Base-by-base conservation (phyloP, 2,797 vertebrate genomes). In the Choloepus didactylus region DNA sequence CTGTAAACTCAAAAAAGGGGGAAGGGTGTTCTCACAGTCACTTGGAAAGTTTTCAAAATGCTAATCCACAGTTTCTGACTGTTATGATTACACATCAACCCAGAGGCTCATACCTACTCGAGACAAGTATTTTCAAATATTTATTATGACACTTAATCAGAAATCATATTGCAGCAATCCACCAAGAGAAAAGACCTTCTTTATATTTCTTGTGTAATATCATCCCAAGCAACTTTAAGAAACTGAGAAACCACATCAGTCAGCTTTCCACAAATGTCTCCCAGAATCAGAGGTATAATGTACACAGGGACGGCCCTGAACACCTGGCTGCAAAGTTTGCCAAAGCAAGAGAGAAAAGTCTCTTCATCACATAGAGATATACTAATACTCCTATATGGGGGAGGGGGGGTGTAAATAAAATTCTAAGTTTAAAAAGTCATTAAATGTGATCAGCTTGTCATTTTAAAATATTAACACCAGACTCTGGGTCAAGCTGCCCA, bases 391-490 rank as follows among this genome's bases (percentile, higher is more conserved):
- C 9, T 81, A 66, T 69, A 72, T 4, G 41, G 31, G 51, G 31
- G 8, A 38, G 27, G 25, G 56, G 59, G 25, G 23, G 38, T 44
- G 16, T 69, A 75, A 86, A 83, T 67, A 41, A 88, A 85, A 87
- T 18, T 79, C 29, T 54, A 84, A 67, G 25, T 67, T 9, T 15
- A 60, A 82, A 67, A 19, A 82, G 16, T 5, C 64, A 46, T 60
- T 85, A 60, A 94, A 88, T 31, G 27, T 38, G 23, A 49, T 62
- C 49, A 49, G 29, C 60, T 75, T 82, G 29, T 80, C 38, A 67
- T 70, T 77, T 77, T 66, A 95, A 95, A 95, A 62, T 72, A 94
- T 85, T 85, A 75, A 80, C 54, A 62, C 16, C 31, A 86, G 77
- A 72, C 69, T 80, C 29, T 82, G 11, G 27, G 29, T 35, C 60